Evolutionary conservation across 2,797 vertebrate genomes (phyloP).

Genomic region (Smutsia gigantea): DNA sequence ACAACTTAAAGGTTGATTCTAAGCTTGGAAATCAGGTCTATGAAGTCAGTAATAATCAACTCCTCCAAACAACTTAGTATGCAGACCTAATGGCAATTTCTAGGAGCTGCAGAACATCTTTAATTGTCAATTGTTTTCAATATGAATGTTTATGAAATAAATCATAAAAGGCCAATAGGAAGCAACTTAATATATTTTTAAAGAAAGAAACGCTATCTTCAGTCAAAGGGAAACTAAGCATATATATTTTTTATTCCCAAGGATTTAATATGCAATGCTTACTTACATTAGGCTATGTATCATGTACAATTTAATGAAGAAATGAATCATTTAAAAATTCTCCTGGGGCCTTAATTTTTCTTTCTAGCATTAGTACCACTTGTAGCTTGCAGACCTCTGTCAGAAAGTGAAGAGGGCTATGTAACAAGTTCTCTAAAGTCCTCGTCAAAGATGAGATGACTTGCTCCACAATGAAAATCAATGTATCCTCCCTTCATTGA

Average conservation of each 20-base stretch:
- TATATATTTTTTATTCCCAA: neutral
- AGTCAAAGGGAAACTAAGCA: neutral
- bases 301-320: neutral
- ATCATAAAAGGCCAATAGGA: neutral
- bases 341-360: neutral
- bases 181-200: neutral
- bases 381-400: neutral
- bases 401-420: neutral
- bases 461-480: neutral
- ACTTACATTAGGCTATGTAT: neutral
- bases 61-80: neutral
- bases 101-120: neutral
- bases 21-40: neutral
- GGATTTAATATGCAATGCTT: neutral
- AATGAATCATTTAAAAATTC: neutral
- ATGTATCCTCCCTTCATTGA: neutral
- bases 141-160: neutral
- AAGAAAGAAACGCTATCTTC: neutral
- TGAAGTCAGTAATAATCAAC: neutral
- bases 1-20: neutral
- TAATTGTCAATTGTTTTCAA: constrained; percentile 9
- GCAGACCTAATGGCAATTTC: neutral
- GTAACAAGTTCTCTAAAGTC: neutral
- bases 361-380: neutral
- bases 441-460: neutral